Conservation (phyloP, 2,113 vertebrate genomes). For the Baryphthengus martii region DNA sequence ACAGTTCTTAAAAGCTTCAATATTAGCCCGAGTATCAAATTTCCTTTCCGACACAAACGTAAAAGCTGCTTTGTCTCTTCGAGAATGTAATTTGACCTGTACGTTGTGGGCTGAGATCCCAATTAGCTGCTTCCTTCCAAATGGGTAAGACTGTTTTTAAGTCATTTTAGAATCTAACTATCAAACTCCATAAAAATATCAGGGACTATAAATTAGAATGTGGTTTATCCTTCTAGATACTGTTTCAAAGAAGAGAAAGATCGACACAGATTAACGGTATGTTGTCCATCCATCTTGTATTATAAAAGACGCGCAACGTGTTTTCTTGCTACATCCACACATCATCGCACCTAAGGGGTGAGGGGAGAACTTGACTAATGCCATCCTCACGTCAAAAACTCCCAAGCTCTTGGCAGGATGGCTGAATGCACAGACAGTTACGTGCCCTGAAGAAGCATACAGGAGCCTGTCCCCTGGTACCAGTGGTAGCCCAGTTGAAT, state of each 20-base stretch:
- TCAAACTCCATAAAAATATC: background rate
- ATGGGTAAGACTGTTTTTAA: background rate
- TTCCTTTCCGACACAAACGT: background rate
- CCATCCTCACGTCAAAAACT: fast-evolving
- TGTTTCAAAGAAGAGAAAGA: background rate
- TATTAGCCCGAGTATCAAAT: background rate
- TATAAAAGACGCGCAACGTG: background rate
- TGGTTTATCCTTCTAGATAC: background rate
- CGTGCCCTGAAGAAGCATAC: fast-evolving
- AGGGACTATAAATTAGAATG: background rate
- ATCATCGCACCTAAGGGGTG: fast-evolving
- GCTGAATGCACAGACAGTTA: background rate
- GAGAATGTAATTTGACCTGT: background rate
- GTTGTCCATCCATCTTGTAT: background rate
- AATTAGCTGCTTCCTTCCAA: background rate
- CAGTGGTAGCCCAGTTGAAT: background rate
- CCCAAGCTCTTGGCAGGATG: background rate
- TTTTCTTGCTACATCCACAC: background rate
- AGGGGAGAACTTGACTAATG: background rate
- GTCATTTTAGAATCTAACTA: background rate
- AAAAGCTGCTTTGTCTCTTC: background rate
- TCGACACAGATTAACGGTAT: fast-evolving
- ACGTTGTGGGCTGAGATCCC: background rate
- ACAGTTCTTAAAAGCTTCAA: background rate
- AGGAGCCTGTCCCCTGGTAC: background rate